These are phyloP conservation scores for Bos javanicus DNA, from an alignment of 2,113 vertebrate species.

Conservation along the genomic window DNA sequence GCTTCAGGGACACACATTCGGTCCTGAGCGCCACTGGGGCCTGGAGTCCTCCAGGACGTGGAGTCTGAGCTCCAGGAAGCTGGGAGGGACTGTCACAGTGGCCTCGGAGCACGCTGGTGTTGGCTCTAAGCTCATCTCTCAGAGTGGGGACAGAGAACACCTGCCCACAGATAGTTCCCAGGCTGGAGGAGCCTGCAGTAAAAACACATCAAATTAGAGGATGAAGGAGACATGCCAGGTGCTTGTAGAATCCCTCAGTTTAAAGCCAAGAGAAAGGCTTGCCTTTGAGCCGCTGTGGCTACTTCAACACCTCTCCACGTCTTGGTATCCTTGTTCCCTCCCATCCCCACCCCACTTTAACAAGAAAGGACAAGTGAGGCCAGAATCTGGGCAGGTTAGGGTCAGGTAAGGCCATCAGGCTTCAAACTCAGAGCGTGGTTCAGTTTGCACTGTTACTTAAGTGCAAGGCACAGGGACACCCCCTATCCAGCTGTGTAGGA, in stretches of 20 bases:
- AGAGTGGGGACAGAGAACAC: background rate
- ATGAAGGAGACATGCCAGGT: background rate
- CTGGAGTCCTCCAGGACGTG: background rate
- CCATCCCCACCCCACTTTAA: background rate
- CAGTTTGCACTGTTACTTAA: background rate
- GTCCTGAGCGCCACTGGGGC: background rate
- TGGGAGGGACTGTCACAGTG: background rate
- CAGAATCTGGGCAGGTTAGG: background rate
- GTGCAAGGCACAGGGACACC: background rate
- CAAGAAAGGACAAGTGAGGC: background rate
- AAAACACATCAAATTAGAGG: background rate
- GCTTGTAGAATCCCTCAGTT: background rate
- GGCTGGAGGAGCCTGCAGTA: too few relatives aligned
- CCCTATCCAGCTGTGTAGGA: background rate
- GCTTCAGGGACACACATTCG: background rate
- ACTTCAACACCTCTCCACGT: background rate
- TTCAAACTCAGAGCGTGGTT: accelerated
- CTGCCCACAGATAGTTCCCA: background rate
- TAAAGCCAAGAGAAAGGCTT: background rate
- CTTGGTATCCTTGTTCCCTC: background rate
- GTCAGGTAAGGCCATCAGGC: background rate
- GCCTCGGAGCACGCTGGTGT: background rate
- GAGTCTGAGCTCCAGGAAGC: background rate
- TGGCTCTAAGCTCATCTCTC: background rate
- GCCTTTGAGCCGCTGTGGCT: background rate